Percentiles rank a stretch among this genome's conserved stretches.
These are phyloP conservation scores for Carterocephalus palaemon DNA, from an alignment of 2,888 invertebrate species.

Conservation along the genomic window DNA sequence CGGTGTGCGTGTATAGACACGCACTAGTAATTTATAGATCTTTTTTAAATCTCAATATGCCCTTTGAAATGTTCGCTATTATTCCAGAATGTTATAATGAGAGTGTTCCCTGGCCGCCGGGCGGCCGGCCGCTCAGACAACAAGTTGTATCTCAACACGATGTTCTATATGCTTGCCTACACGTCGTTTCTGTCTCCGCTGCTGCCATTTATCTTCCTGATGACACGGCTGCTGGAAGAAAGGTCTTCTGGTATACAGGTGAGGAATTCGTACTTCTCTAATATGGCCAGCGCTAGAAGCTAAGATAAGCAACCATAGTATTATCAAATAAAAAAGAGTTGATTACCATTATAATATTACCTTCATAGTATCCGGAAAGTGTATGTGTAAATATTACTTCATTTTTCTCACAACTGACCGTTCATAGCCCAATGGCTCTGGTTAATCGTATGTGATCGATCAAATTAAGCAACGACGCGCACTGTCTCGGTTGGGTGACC, in stretches of 20 bases:
- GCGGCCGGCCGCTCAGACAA: conserved; percentile 61
- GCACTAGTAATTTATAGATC: no score
- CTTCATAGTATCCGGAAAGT: no score
- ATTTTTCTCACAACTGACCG: neutral
- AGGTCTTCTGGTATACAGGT: conserved; percentile 52
- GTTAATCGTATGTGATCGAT: no score
- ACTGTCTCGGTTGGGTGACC: neutral
- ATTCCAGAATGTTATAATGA: conserved; percentile 57
- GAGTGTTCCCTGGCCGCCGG: conserved; percentile 69
- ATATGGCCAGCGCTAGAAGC: neutral
- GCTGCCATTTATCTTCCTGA: conserved; percentile 68
- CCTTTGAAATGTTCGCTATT: no score
- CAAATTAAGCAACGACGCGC: no score
- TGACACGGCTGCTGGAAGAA: conserved; percentile 50
- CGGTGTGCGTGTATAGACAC: no score
- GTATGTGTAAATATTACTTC: neutral
- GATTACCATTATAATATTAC: neutral
- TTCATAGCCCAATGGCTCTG: neutral
- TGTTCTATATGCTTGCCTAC: conserved; percentile 28
- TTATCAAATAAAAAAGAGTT: neutral
- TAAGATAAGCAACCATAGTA: neutral
- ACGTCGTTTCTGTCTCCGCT: conserved; percentile 49
- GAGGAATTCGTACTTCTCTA: conserved; percentile 2
- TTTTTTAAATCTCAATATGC: no score
- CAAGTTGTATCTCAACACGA: conserved; percentile 34